Evolutionary conservation across 2,113 vertebrate genomes (phyloP), one percentile per base, ranked within the genome.

Genomic region (human (Homo sapiens)): DNA sequence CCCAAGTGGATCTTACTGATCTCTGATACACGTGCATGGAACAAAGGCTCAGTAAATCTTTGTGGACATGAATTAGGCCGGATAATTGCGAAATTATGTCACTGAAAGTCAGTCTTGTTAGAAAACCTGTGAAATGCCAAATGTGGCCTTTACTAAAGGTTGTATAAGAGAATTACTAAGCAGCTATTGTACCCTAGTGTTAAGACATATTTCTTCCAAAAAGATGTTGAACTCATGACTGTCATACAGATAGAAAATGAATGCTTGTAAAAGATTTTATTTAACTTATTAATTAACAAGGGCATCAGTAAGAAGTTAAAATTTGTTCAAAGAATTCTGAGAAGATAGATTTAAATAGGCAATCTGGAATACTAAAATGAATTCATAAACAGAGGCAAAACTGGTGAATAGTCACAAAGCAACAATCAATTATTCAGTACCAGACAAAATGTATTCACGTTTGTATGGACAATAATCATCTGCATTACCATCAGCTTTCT

Each of bases 81-180:
- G 64, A 93, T 97, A 93, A 98, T 92, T 97, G 70, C 84, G 92
- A 96, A 96, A 96, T 96, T 87, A 93, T 97, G 80, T 90, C 92
- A 87, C 70, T 81, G 38, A 76, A 96, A 96, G 87, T 97, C 86
- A 87, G 68, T 72, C 83, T 93, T 93, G 55, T 90, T 93, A 97
- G 82, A 93, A 97, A 96, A 52, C 48, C 75, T 92, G 43, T 83
- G 87, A 93, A 93, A 93, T 92, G 61, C 93, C 92, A 86, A 97
- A 40, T 35, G 35, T 89, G 68, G 82, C 93, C 95, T 97, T 97
- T 93, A 90, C 84, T 59, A 92, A 96, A 94, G 85, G 89, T 50
- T 96, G 43, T 79, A 5, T 70, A 72, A 96, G 22, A 86, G 52
- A 93, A 89, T 75, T 76, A 92, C 96, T 90, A 89, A 89, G 92